These are phyloP conservation scores for Cynopterus sphinx DNA, from an alignment of 2,797 vertebrate genomes.

Conservation along the genomic window DNA sequence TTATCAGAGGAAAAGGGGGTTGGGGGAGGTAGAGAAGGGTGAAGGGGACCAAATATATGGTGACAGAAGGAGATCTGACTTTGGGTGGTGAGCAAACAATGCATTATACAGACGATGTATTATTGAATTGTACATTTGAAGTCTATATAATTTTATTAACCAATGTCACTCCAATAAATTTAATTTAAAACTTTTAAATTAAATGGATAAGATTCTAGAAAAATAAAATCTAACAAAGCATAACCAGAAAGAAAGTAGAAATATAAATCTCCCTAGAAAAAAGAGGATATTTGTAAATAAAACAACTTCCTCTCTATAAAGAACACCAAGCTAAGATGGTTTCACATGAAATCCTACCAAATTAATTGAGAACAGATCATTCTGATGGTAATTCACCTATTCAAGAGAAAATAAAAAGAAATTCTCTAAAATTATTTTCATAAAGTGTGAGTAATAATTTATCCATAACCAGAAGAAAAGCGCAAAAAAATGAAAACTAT, in stretches of 20 bases:
- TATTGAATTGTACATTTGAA: too few species aligned
- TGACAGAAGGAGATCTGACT: too few species aligned
- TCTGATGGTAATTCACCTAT: neutral
- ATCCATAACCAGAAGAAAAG: neutral
- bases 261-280: neutral
- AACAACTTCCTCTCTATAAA: neutral
- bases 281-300: neutral
- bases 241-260: neutral
- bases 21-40: too few species aligned
- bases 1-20: too few species aligned
- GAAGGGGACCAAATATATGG: too few species aligned
- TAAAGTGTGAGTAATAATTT: neutral
- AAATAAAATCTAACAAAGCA: neutral
- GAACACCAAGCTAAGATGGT: neutral
- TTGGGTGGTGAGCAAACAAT: too few species aligned
- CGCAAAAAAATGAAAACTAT: neutral
- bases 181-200: neutral
- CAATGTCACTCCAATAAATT: too few species aligned
- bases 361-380: neutral
- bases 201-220: neutral
- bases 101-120: too few species aligned
- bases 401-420: neutral
- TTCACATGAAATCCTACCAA: slow-evolving; percentile 27
- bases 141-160: too few species aligned
- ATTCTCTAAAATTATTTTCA: slow-evolving; percentile 25